Conservation (phyloP, 2,888 invertebrate species). For the Cantharis lateralis region DNA sequence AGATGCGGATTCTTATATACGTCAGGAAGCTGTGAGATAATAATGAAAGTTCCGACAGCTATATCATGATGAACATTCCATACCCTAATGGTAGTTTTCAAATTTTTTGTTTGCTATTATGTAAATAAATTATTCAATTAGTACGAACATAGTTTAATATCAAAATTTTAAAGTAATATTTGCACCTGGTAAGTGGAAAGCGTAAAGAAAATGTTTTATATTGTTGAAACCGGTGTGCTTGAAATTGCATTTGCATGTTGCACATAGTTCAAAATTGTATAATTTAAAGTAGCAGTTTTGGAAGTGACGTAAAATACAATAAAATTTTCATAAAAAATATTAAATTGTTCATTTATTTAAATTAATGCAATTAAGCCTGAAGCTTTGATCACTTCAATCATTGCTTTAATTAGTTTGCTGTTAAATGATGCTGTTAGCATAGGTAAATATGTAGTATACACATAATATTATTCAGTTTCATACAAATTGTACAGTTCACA, state of each 20-base stretch:
- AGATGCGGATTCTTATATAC: conserved; percentile 13
- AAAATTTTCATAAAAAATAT: not conserved
- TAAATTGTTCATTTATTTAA: no score
- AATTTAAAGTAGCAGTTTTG: not conserved
- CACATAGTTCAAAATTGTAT: not conserved
- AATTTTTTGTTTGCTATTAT: not conserved
- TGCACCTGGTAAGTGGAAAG: not conserved
- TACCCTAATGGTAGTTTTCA: not conserved
- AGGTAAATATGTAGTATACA: not conserved
- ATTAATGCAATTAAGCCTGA: not conserved
- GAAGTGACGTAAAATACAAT: not conserved
- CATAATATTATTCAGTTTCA: not conserved
- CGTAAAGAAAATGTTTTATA: not conserved
- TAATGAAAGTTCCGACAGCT: conserved; percentile 6
- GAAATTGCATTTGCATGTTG: not conserved
- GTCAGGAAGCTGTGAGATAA: not conserved
- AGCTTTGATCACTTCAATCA: not conserved
- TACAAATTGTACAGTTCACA: no score
- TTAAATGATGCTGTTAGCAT: not conserved
- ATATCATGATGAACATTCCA: conserved; percentile 1
- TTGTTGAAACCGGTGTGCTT: not conserved
- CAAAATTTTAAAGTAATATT: no score
- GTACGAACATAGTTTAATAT: not conserved
- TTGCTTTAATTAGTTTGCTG: not conserved
- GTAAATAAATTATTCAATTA: not conserved